Percentiles rank a stretch among this genome's conserved stretches.
These are phyloP conservation scores for Cerastoderma edule DNA, from an alignment of 2,888 invertebrate species.

Conservation along the genomic window DNA sequence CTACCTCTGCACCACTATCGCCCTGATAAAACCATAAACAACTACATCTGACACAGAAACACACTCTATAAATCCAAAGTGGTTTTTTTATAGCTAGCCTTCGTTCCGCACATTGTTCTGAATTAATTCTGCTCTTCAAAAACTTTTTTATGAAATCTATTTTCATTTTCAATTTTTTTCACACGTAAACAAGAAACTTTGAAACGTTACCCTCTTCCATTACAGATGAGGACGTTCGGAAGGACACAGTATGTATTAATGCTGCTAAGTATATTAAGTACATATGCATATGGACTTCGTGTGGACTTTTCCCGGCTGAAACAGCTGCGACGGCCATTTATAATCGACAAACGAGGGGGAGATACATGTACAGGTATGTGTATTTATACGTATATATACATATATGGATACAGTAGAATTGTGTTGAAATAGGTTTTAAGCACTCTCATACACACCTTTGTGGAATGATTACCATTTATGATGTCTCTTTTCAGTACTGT, in stretches of 20 bases:
- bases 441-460: too few relatives aligned
- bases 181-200: neutral
- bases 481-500: too few relatives aligned
- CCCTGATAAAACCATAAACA: too few relatives aligned
- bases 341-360: slow-evolving; percentile 67
- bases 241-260: slow-evolving; percentile 66
- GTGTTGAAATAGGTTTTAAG: neutral
- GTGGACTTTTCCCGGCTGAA: slow-evolving; percentile 74
- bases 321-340: slow-evolving; percentile 66
- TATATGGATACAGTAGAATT: neutral
- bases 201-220: slow-evolving; percentile 12
- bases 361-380: slow-evolving; percentile 62
- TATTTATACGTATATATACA: neutral
- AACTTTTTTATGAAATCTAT: neutral
- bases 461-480: too few relatives aligned
- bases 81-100: too few relatives aligned
- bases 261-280: slow-evolving; percentile 67
- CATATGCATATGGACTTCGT: slow-evolving; percentile 75
- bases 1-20: too few relatives aligned
- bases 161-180: too few relatives aligned
- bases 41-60: too few relatives aligned
- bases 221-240: slow-evolving; percentile 71
- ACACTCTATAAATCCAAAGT: too few relatives aligned
- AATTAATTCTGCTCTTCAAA: too few relatives aligned
- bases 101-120: too few relatives aligned